phyloP scores from a whole-genome alignment of 2,888 invertebrate genomes.

The Meteorus cinctellus region DNA sequence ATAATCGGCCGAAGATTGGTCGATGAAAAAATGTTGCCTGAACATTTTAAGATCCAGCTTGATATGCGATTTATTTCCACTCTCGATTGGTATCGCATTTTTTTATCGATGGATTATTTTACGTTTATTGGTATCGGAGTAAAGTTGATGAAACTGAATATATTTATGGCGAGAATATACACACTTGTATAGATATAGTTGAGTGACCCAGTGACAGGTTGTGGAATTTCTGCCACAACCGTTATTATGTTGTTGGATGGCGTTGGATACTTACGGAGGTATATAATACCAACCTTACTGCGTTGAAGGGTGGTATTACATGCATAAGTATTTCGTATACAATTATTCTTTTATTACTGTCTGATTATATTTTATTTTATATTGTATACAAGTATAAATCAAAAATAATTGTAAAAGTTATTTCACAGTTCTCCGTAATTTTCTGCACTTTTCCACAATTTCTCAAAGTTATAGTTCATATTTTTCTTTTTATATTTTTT shows the following conservation, averaged over 20 bases:
- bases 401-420: not conserved
- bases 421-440: not conserved
- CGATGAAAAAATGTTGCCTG: too few relatives aligned
- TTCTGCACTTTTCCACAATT: not conserved
- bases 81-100: too few relatives aligned
- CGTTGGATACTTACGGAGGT: not conserved
- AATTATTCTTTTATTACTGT: conserved; percentile 37
- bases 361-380: conserved; percentile 33
- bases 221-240: conserved; percentile 21
- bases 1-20: too few relatives aligned
- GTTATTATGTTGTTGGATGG: conserved; percentile 25
- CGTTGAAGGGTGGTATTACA: conserved; percentile 35
- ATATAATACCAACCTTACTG: conserved; percentile 47
- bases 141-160: too few relatives aligned
- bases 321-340: conserved; percentile 26
- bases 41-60: too few relatives aligned
- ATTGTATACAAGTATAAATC: not conserved
- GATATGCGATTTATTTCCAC: too few relatives aligned
- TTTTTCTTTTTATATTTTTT: not conserved
- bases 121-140: too few relatives aligned
- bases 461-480: too few relatives aligned
- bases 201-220: conserved; percentile 40
- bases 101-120: too few relatives aligned
- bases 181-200: not conserved
- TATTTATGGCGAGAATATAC: not conserved